These are phyloP conservation scores for Drosophila rhopaloa DNA, from an alignment of 1,140 invertebrate species.

Conservation along the genomic window DNA sequence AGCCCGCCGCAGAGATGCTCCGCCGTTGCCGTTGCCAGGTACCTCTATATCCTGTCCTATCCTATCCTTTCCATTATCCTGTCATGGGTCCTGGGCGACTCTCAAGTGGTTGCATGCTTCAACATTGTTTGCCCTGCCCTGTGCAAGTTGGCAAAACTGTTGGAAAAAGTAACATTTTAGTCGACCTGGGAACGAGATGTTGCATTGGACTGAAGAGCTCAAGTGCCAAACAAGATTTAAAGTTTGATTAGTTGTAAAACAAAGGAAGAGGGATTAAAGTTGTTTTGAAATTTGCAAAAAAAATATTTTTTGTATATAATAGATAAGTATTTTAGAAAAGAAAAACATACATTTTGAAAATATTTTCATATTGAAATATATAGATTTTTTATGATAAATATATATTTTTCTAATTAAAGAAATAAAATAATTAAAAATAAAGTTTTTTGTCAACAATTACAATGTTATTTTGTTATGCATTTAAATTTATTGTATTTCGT, in stretches of 20 bases:
- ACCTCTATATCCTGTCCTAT: conserved; percentile 16
- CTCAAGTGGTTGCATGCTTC: conserved; percentile 37
- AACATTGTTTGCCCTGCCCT: conserved; percentile 37
- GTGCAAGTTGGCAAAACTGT: conserved; percentile 32
- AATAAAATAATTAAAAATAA: too few relatives aligned
- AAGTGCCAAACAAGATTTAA: conserved; percentile 40
- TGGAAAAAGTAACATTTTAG: conserved; percentile 39
- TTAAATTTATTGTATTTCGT: too few relatives aligned
- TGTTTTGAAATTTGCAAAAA: background rate
- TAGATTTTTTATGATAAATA: too few relatives aligned
- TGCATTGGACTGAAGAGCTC: conserved; percentile 21
- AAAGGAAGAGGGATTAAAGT: background rate
- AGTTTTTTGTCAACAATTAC: too few relatives aligned
- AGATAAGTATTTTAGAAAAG: too few relatives aligned
- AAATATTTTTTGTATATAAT: background rate
- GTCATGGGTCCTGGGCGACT: conserved; percentile 21
- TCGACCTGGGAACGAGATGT: conserved; percentile 25
- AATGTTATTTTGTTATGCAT: too few relatives aligned
- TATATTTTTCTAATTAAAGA: too few relatives aligned
- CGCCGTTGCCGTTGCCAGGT: conserved; percentile 61
- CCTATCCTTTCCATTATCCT: conserved; percentile 15
- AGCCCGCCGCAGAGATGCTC: conserved; percentile 51
- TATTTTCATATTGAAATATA: too few relatives aligned
- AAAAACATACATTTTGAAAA: too few relatives aligned
- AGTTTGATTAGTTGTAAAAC: conserved; percentile 37